Evolutionary conservation across 2,113 vertebrate genomes (phyloP).

Genomic region (Kryptolebias marmoratus): DNA sequence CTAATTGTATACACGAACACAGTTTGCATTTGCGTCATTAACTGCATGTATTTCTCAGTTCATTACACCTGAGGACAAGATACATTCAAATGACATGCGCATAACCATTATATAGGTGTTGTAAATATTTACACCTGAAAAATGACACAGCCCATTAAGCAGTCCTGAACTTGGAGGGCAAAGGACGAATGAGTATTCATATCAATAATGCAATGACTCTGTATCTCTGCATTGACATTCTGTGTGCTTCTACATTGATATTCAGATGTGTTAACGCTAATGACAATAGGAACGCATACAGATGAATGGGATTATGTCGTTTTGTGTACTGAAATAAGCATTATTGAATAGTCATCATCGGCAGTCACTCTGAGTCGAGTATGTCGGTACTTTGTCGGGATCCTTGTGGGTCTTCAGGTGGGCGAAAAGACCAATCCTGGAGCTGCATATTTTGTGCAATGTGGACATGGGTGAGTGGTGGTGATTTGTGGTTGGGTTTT

Average conservation of each 20-base stretch:
- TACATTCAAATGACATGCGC: conserved; percentile 50
- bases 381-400: too few species aligned
- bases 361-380: too few species aligned
- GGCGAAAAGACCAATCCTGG: too few species aligned
- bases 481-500: too few species aligned
- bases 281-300: conserved; percentile 53
- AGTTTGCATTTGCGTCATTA: conserved; percentile 54
- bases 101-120: conserved; percentile 51
- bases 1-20: conserved; percentile 56
- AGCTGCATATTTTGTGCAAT: too few species aligned
- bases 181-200: conserved; percentile 61
- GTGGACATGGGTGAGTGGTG: too few species aligned
- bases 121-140: conserved; percentile 65
- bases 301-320: conserved; percentile 71
- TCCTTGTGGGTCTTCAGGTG: too few species aligned
- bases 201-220: conserved; percentile 56
- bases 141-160: conserved; percentile 56
- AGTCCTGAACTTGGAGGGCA: conserved; percentile 57
- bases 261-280: conserved; percentile 48
- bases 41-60: conserved; percentile 51
- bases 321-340: conserved; percentile 68
- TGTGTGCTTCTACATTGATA: conserved; percentile 56
- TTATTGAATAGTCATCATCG: conserved; percentile 45
- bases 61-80: conserved; percentile 60
- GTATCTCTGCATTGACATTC: conserved; percentile 60